Conservation (phyloP, 2,888 invertebrate genomes). For the Diaphora mendica region DNA sequence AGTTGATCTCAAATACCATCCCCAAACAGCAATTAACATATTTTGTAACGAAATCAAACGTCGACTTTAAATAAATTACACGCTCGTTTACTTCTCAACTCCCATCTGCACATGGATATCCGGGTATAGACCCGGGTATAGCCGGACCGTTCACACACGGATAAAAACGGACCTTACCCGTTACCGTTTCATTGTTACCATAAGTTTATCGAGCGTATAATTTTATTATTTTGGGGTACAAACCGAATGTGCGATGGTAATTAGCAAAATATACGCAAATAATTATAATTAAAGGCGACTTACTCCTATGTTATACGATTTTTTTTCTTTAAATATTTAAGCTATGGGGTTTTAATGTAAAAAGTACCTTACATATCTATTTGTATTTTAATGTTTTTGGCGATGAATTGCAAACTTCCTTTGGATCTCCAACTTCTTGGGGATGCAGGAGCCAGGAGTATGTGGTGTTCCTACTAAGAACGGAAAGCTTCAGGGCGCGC, state of each 20-base stretch:
- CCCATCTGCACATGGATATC: conserved; percentile 41
- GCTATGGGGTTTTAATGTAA: background rate
- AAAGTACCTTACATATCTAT: too few relatives aligned
- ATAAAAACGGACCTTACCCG: conserved; percentile 42
- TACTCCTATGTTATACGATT: background rate
- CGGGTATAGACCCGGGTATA: conserved; percentile 23
- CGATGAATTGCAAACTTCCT: too few relatives aligned
- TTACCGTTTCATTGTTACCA: conserved; percentile 34
- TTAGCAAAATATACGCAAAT: background rate
- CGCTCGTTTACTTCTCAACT: conserved; percentile 52
- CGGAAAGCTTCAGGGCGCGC: too few relatives aligned
- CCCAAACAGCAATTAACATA: conserved; percentile 51
- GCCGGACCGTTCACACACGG: conserved; percentile 38
- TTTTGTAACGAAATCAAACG: conserved; percentile 48
- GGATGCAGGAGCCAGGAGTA: too few relatives aligned
- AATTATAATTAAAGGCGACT: background rate
- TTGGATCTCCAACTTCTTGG: too few relatives aligned
- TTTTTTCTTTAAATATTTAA: background rate
- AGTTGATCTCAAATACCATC: conserved; percentile 21
- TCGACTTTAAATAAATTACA: conserved; percentile 49
- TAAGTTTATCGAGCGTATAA: conserved; percentile 47
- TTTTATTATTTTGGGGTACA: conserved; percentile 35
- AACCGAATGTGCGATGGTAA: background rate
- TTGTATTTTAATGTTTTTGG: too few relatives aligned
- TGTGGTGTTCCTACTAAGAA: too few relatives aligned